Evolutionary conservation across 2,113 vertebrate genomes (phyloP).

Genomic region (Thymallus thymallus): DNA sequence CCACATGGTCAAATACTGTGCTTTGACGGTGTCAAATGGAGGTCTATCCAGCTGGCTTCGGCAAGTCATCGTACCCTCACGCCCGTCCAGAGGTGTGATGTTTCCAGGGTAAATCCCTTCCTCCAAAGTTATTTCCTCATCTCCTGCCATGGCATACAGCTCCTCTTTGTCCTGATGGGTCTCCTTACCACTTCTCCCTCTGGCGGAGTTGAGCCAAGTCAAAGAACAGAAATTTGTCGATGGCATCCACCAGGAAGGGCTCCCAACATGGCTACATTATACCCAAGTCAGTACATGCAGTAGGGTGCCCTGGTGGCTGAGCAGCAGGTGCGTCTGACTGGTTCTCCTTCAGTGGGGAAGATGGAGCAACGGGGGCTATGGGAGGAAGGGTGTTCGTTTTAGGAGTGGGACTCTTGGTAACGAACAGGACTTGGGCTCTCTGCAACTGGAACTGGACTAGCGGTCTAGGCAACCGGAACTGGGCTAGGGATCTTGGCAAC

Average conservation of each 20-base stretch:
- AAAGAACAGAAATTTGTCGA: slow-evolving; percentile 57
- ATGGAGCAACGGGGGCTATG: slow-evolving; percentile 6
- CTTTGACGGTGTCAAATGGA: slow-evolving; percentile 56
- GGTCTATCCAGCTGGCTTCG: slow-evolving; percentile 68
- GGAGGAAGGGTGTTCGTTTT: slow-evolving; percentile 28
- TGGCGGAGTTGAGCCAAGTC: slow-evolving; percentile 9
- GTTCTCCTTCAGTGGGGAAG: slow-evolving; percentile 29
- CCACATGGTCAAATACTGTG: too few species aligned
- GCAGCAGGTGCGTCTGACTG: slow-evolving; percentile 3
- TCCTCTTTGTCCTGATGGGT: slow-evolving; percentile 21
- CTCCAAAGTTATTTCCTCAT: slow-evolving; percentile 63
- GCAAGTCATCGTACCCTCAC: slow-evolving; percentile 66
- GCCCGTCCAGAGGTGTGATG: slow-evolving; percentile 28
- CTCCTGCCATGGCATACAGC: slow-evolving; percentile 26
- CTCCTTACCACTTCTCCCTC: slow-evolving; percentile 15
- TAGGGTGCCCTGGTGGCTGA: slow-evolving; percentile 26
- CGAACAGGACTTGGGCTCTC: slow-evolving; percentile 1
- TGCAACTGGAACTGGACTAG: slow-evolving; percentile 25
- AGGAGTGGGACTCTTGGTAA: slow-evolving; percentile 29
- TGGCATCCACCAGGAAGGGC: slow-evolving; percentile 57
- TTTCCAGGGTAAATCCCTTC: slow-evolving; percentile 50
- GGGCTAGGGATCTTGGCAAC: slow-evolving; percentile 30
- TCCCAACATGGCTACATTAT: slow-evolving; percentile 59
- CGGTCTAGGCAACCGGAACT: slow-evolving; percentile 23
- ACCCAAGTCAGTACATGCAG: slow-evolving; percentile 32